These are phyloP conservation scores for Oasisia sp. DNA, from an alignment of 2,888 invertebrate species.

Conservation along the genomic window DNA sequence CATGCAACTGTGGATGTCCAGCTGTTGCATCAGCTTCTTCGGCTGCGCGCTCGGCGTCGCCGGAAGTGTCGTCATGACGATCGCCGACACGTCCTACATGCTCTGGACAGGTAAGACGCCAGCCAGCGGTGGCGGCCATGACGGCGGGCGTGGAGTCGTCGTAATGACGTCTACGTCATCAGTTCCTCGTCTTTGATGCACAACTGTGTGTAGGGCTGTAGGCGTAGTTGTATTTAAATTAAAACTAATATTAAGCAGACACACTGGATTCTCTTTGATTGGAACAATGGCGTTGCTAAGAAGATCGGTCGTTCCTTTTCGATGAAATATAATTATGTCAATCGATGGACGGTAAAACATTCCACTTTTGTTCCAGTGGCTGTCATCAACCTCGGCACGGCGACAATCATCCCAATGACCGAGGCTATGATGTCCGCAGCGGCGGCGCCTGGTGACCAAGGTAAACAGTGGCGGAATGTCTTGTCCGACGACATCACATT, in stretches of 20 bases:
- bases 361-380: neutral
- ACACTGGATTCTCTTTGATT: too few species aligned
- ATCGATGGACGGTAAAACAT: neutral
- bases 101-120: conserved; percentile 23
- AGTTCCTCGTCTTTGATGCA: neutral
- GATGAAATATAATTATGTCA: neutral
- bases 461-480: neutral
- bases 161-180: neutral
- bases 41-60: conserved; percentile 20
- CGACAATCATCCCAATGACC: neutral
- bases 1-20: neutral
- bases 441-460: neutral
- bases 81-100: neutral
- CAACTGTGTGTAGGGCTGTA: too few species aligned
- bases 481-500: neutral
- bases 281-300: too few species aligned
- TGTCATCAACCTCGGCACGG: neutral
- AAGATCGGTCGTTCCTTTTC: too few species aligned
- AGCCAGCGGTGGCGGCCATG: neutral
- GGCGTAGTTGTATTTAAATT: too few species aligned
- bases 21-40: neutral
- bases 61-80: conserved; percentile 6
- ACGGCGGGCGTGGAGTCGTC: neutral
- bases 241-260: too few species aligned
- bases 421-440: neutral